Percentiles rank a stretch among this genome's conserved stretches.
Conservation (phyloP, 2,113 vertebrate species). For the Chrysochloris asiatica region DNA sequence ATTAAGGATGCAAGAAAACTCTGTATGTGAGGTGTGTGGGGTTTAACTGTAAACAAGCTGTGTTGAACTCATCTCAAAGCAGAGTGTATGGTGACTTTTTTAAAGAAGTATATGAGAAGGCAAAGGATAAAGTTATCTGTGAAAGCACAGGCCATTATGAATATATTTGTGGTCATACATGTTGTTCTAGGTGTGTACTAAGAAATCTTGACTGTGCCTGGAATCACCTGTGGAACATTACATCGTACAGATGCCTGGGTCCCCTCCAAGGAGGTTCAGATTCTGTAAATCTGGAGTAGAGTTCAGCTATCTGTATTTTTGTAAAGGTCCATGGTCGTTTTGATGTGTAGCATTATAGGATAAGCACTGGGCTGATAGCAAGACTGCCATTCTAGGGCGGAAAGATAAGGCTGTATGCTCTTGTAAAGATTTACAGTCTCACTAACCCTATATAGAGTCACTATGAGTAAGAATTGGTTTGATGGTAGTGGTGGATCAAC, state of each 20-base stretch:
- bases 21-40: background rate
- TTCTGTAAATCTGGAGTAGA: background rate
- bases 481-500: no score
- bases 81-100: background rate
- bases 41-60: background rate
- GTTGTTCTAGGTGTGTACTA: background rate
- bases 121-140: background rate
- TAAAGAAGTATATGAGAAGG: background rate
- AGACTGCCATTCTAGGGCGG: no score
- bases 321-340: background rate
- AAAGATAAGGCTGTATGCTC: no score
- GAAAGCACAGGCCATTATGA: background rate
- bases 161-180: background rate
- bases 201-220: background rate
- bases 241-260: background rate
- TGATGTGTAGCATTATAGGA: background rate
- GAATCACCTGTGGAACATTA: background rate
- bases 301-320: background rate
- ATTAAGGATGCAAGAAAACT: background rate
- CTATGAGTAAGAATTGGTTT: no score
- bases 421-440: no score
- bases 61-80: slow-evolving; percentile 23
- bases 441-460: no score
- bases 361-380: no score
- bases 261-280: background rate